Percentiles rank a stretch among this genome's conserved stretches.
phyloP scores from a whole-genome alignment of 2,888 invertebrate genomes.

The Danaus chrysippus region DNA sequence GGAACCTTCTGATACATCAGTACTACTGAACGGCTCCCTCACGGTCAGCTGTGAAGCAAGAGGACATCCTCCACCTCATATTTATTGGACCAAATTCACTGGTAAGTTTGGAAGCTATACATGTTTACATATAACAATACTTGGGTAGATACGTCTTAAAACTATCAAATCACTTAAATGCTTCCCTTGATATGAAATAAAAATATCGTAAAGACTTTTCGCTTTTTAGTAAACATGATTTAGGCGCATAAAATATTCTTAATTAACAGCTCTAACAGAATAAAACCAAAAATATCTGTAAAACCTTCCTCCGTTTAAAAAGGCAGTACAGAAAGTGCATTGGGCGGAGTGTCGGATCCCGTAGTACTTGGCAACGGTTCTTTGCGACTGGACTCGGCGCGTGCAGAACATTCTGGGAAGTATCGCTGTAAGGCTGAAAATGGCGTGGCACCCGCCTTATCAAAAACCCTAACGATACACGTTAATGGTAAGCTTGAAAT shows the following conservation, averaged over 20 bases:
- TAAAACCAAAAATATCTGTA: neutral
- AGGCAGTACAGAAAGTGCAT: conserved; percentile 67
- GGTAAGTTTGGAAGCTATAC: conserved; percentile 60
- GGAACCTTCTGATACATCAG: conserved; percentile 86
- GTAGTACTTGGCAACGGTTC: conserved; percentile 83
- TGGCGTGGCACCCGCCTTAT: conserved; percentile 88
- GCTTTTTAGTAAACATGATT: neutral
- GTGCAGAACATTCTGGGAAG: conserved; percentile 88
- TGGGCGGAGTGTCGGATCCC: conserved; percentile 71
- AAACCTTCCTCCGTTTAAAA: conserved; percentile 10
- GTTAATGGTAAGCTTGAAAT: conserved; percentile 83
- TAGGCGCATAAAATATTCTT: neutral
- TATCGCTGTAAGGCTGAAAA: conserved; percentile 93
- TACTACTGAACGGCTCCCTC: conserved; percentile 85
- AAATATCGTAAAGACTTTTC: neutral
- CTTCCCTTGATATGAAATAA: neutral
- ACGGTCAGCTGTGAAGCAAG: conserved; percentile 87
- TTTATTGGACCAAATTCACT: conserved; percentile 86
- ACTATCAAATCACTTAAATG: neutral
- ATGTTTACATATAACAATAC: neutral
- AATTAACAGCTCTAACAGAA: neutral
- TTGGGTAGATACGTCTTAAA: too few relatives aligned
- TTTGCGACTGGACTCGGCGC: conserved; percentile 84
- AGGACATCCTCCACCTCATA: conserved; percentile 87
- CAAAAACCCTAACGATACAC: conserved; percentile 88